phyloP scores from a whole-genome alignment of 2,113 vertebrate species.

The Nipponia nippon region DNA sequence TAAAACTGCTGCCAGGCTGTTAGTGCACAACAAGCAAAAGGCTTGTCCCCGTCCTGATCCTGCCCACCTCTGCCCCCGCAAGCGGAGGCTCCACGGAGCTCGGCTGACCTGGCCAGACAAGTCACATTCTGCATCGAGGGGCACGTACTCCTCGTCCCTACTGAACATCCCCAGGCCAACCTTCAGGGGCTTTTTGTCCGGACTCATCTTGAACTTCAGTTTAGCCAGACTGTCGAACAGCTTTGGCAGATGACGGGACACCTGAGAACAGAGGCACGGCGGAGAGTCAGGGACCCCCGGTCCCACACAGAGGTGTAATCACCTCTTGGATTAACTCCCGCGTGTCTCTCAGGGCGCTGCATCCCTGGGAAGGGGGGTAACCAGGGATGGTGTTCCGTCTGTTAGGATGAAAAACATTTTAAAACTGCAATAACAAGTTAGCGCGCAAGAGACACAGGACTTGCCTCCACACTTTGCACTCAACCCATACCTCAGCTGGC shows the following conservation, averaged over 20 bases:
- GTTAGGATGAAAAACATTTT: not conserved
- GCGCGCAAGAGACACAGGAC: not conserved
- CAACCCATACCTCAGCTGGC: constrained; percentile 63
- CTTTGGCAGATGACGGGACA: constrained; percentile 72
- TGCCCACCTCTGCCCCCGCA: rapidly evolving
- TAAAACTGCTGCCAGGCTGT: not conserved
- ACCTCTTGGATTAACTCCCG: rapidly evolving
- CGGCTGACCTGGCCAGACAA: constrained; percentile 72
- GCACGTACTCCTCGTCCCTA: constrained; percentile 68
- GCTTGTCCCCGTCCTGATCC: rapidly evolving
- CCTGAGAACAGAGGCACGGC: constrained; percentile 20
- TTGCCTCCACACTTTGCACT: not conserved
- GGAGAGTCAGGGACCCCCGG: rapidly evolving
- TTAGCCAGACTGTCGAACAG: constrained; percentile 75
- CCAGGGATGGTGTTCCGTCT: not conserved
- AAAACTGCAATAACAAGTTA: not conserved
- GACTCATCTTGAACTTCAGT: constrained; percentile 56
- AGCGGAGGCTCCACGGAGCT: rapidly evolving
- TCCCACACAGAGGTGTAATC: rapidly evolving
- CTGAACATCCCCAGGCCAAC: constrained; percentile 72
- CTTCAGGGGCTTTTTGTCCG: not conserved
- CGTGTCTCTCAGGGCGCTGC: not conserved
- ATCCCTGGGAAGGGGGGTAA: rapidly evolving
- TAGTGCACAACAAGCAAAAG: not conserved
- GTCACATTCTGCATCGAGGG: constrained; percentile 60